Conservation (phyloP, 2,797 vertebrate species). For the Karalla daura region DNA sequence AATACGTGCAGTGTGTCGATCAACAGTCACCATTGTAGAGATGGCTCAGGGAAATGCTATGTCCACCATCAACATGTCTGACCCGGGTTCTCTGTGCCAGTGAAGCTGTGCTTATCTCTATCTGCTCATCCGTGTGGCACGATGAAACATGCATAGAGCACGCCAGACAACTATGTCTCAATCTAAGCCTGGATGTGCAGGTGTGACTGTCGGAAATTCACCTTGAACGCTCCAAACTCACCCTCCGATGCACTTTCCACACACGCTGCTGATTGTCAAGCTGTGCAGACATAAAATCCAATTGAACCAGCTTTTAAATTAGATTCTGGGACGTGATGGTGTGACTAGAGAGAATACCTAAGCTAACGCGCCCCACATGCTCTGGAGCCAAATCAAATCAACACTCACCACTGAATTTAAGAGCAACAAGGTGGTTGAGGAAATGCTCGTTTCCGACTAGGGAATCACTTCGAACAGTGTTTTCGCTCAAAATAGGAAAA, state of each 20-base stretch:
- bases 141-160: background rate
- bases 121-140: background rate
- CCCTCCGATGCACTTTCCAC: slow-evolving; percentile 1
- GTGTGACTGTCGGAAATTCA: background rate
- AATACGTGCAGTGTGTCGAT: too few species aligned
- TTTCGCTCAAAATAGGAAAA: background rate
- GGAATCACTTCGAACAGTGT: background rate
- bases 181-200: background rate
- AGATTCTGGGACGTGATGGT: slow-evolving; percentile 17
- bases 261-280: background rate
- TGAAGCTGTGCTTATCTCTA: too few species aligned
- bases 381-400: slow-evolving; percentile 6
- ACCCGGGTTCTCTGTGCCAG: too few species aligned
- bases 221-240: background rate
- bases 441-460: background rate
- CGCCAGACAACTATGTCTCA: background rate
- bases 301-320: slow-evolving; percentile 28
- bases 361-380: slow-evolving; percentile 15
- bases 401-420: background rate
- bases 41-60: too few species aligned
- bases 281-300: slow-evolving; percentile 18
- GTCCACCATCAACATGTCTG: too few species aligned
- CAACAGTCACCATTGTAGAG: too few species aligned
- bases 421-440: background rate
- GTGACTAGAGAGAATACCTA: slow-evolving; percentile 11